Conservation (phyloP, 2,888 invertebrate genomes). For the Hemaris fuciformis region DNA sequence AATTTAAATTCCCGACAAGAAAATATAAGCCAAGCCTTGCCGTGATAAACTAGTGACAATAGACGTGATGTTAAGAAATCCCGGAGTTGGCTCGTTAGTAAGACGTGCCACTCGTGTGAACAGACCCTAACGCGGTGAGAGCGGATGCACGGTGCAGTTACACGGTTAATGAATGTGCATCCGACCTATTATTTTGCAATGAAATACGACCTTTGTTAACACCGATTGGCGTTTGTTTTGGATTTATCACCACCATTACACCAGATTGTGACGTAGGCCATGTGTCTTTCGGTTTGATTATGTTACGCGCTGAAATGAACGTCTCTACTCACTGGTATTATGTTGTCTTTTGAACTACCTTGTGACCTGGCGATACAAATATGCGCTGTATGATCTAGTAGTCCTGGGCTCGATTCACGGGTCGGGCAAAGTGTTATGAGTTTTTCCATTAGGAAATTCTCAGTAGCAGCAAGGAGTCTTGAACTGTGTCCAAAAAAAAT, state of each 20-base stretch:
- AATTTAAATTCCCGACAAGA: background rate
- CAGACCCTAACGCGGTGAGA: conserved; percentile 33
- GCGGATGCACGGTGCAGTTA: conserved; percentile 44
- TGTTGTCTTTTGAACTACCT: no score
- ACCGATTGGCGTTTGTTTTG: conserved; percentile 30
- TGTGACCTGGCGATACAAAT: no score
- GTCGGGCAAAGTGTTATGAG: no score
- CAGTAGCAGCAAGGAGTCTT: no score
- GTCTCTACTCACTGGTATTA: no score
- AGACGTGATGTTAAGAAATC: conserved; percentile 3
- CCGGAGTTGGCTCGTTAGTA: conserved; percentile 8
- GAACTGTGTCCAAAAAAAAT: no score
- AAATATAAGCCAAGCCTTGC: background rate
- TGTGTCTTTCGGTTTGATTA: background rate
- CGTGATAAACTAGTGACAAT: conserved; percentile 2
- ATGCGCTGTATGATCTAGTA: no score
- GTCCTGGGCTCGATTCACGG: no score
- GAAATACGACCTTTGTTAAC: conserved; percentile 31
- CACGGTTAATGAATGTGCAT: conserved; percentile 57
- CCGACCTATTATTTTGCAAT: conserved; percentile 36
- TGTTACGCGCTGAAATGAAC: background rate
- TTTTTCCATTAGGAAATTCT: no score
- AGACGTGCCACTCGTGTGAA: conserved; percentile 10
- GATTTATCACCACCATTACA: conserved; percentile 10
- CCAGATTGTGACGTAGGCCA: background rate